Evolutionary conservation across 2,113 vertebrate genomes (phyloP), one percentile per base, ranked within the genome.

Genomic region (Orycteropus afer): DNA sequence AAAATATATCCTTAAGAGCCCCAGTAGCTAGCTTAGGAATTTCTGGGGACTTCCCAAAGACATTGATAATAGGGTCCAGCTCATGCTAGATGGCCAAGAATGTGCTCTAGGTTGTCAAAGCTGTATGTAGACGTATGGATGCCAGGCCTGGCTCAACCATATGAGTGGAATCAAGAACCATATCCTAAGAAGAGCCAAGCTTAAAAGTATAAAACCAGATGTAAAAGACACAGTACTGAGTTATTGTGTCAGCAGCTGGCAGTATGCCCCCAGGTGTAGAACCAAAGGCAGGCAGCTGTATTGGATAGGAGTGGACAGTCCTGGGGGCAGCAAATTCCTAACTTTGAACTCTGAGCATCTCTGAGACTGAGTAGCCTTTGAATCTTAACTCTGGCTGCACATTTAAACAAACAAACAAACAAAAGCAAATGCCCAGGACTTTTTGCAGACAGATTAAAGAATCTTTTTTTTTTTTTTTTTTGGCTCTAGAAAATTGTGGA

Each of bases 361-460:
- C 63, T 90, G 81, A 74, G 34, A 22, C 7, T 12, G 11, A 12
- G 42, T 12, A 53, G 34, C 15, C 34, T 37, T 57, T 1, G 3
- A 23, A 77, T 79, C 65, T 63, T 55, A 78, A 32, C 6, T 32
- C 37, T 61, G 67, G 40, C 11, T 53, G 34, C 2, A 34, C 67
- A 51, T 55, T 69, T 55, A 47, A 5, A 25, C 25, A 1, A 8
- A 13, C 22, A 5, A 37, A 42, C 42, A 25, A 42, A 42, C 3
- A 63, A 84, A 86, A 34, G 15, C 25, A 88, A 76, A 42, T 49
- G 32, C 23, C 61, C 20, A 53, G 47, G 69, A 83, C 3, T 93
- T 95, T 55, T 7, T 34, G 13, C n/a, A 78, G 29, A 73, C 45
- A 77, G 29, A 77, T 84, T 29, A 90, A 63, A 89, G 32, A 61